A percentile compares a stretch with the other conserved stretches of the same genome.
phyloP scores from a whole-genome alignment of 1,140 invertebrate species.

The Achroia grisella region DNA sequence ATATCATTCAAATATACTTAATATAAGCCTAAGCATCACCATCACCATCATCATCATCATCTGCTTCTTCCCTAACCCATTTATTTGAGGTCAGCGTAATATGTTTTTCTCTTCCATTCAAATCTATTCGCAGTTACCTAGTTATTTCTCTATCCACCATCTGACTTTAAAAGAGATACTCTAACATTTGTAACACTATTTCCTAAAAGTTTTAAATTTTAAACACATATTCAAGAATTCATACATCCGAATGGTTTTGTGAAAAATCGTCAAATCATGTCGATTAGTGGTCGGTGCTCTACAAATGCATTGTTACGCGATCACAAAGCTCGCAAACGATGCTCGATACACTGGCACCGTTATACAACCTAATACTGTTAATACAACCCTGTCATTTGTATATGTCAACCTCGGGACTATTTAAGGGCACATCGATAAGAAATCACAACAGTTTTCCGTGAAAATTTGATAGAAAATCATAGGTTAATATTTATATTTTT shows the following conservation, averaged over 20 bases:
- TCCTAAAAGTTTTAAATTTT: too few species aligned
- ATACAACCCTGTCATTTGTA: constrained; percentile 45
- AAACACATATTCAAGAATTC: constrained; percentile 9
- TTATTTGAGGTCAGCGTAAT: too few species aligned
- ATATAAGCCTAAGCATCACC: too few species aligned
- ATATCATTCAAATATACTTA: too few species aligned
- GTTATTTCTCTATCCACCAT: too few species aligned
- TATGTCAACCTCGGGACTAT: constrained; percentile 44
- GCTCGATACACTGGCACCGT: constrained; percentile 17
- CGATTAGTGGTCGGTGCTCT: constrained; percentile 60
- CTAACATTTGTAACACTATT: too few species aligned
- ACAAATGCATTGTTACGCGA: constrained; percentile 52
- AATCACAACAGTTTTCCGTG: constrained; percentile 40
- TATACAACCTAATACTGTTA: constrained; percentile 51
- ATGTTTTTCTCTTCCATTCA: too few species aligned
- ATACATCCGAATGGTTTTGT: constrained; percentile 12
- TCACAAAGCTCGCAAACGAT: constrained; percentile 46
- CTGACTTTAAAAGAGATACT: too few species aligned
- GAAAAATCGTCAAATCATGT: constrained; percentile 64
- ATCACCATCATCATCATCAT: too few species aligned
- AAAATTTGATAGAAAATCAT: constrained; percentile 37
- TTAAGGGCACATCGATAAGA: constrained; percentile 38
- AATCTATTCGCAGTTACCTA: too few species aligned
- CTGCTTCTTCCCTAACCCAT: too few species aligned
- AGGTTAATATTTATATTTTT: too few species aligned